Conservation (phyloP, 2,888 invertebrate genomes). For the Chaetogeoica ovagalla region DNA sequence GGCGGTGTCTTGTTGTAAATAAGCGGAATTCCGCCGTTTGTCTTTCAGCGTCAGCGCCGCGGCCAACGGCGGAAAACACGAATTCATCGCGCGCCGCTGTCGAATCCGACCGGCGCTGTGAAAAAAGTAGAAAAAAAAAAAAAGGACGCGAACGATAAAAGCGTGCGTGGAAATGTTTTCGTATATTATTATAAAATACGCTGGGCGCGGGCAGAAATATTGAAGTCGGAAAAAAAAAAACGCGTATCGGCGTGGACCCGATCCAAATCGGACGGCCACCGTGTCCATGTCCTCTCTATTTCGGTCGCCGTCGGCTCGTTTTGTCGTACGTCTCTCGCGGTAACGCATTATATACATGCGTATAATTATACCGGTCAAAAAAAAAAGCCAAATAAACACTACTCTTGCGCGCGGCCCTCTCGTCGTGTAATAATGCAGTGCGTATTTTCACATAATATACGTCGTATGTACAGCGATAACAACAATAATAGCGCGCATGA, state of each 20-base stretch:
- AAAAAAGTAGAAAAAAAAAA: conserved; percentile 7
- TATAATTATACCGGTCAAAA: conserved; percentile 20
- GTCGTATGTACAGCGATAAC: not conserved
- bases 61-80: conserved; percentile 63
- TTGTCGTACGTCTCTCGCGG: conserved; percentile 3
- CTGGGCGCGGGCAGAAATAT: conserved; percentile 19
- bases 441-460: not conserved
- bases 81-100: conserved; percentile 60
- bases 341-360: conserved; percentile 8
- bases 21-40: conserved; percentile 49
- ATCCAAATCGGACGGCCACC: conserved; percentile 30
- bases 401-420: no score
- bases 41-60: conserved; percentile 61
- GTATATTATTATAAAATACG: not conserved
- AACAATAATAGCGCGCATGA: conserved; percentile 14
- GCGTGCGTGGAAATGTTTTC: conserved; percentile 14
- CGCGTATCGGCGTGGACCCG: conserved; percentile 23
- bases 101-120: conserved; percentile 29
- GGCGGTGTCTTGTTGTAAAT: conserved; percentile 21
- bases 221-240: not conserved
- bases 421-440: no score
- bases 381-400: no score
- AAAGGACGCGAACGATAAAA: conserved; percentile 3
- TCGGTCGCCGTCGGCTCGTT: conserved; percentile 18
- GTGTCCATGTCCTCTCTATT: conserved; percentile 40